Evolutionary conservation across 2,113 vertebrate genomes (phyloP).

Genomic region (Limanda limanda): DNA sequence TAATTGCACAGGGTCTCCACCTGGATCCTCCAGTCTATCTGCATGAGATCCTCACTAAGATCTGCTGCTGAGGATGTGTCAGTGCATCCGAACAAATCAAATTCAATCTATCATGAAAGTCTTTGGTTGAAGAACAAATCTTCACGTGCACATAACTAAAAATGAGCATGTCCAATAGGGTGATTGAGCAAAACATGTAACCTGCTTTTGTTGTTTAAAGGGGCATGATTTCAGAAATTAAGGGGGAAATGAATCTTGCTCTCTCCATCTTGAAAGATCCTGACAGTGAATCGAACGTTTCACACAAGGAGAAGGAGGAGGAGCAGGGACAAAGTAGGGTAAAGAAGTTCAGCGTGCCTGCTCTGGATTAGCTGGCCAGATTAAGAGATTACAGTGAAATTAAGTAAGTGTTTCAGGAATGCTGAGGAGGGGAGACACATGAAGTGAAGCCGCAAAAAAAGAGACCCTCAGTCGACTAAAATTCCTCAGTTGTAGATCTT

Average conservation of each 20-base stretch:
- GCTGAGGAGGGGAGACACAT: conserved; percentile 47
- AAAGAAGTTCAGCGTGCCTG: conserved; percentile 71
- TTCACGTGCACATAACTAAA: conserved; percentile 33
- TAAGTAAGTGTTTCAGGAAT: conserved; percentile 61
- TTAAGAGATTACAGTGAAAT: conserved; percentile 83
- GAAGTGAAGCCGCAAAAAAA: conserved; percentile 41
- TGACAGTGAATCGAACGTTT: conserved; percentile 24
- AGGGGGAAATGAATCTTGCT: not conserved
- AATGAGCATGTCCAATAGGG: conserved; percentile 7
- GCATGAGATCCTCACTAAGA: conserved; percentile 23
- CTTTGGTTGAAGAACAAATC: conserved; percentile 73
- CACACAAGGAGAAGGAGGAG: conserved; percentile 47
- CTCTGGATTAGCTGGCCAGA: conserved; percentile 80
- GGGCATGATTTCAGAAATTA: not conserved
- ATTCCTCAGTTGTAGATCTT: not conserved
- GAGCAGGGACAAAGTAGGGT: conserved; percentile 65
- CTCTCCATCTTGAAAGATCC: not conserved
- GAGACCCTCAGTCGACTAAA: not conserved
- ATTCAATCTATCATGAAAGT: conserved; percentile 47
- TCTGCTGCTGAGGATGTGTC: conserved; percentile 36
- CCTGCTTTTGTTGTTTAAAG: conserved; percentile 9
- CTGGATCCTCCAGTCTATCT: conserved; percentile 39
- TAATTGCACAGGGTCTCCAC: conserved; percentile 32
- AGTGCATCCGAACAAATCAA: conserved; percentile 22
- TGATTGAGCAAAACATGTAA: conserved; percentile 10